Evolutionary conservation across 2,113 vertebrate genomes (phyloP).

Genomic region (Falcunculus frontatus): DNA sequence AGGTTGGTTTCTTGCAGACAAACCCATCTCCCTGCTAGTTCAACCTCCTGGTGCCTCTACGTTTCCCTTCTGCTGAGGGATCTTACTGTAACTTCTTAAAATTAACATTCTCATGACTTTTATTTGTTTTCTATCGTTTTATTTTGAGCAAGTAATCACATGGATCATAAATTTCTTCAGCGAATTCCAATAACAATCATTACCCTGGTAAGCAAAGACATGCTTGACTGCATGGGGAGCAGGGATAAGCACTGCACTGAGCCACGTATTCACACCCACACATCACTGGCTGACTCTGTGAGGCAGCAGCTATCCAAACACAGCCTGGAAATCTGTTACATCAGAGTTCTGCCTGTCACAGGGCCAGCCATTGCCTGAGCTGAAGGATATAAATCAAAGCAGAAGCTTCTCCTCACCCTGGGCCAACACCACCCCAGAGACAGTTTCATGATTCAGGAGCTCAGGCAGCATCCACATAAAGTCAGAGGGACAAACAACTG

Average conservation of each 20-base stretch:
- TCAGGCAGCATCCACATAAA: not conserved
- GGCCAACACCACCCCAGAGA: not conserved
- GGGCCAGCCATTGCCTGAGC: not conserved
- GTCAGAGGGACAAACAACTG: not conserved
- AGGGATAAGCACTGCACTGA: not conserved
- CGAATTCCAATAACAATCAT: constrained; percentile 50
- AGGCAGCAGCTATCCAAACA: not conserved
- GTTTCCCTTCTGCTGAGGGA: not conserved
- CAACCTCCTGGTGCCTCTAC: not conserved
- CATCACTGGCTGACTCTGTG: not conserved
- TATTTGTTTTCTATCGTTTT: constrained; percentile 32
- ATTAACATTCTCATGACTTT: constrained; percentile 7
- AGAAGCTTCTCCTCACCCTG: not conserved
- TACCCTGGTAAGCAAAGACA: constrained; percentile 12
- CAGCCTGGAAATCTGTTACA: not conserved
- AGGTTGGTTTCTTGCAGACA: too few relatives aligned
- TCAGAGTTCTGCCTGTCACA: not conserved
- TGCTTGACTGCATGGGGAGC: constrained; percentile 15
- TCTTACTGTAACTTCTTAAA: not conserved
- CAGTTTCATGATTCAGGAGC: not conserved
- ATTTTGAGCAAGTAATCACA: constrained; percentile 52
- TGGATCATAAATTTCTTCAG: constrained; percentile 62
- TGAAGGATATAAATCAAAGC: not conserved
- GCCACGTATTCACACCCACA: not conserved
- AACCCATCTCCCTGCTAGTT: not conserved